Conservation (phyloP, 2,797 vertebrate genomes). For the Sitta carolinensis region DNA sequence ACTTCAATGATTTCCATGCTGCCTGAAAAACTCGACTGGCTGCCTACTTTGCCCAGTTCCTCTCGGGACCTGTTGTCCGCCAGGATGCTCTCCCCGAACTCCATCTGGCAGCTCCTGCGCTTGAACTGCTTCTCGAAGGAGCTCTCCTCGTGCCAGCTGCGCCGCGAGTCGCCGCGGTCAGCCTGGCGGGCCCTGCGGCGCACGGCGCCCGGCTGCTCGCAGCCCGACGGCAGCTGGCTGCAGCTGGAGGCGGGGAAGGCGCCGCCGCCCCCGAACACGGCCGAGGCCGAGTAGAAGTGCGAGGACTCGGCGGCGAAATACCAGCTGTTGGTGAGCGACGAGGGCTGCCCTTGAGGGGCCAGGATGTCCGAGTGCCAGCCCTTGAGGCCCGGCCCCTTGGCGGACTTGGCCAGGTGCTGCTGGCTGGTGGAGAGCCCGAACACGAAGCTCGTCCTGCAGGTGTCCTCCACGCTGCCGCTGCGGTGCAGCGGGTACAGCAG, state of each 20-base stretch:
- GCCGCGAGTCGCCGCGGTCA: slow-evolving; percentile 84
- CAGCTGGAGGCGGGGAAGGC: slow-evolving; percentile 80
- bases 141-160: slow-evolving; percentile 97
- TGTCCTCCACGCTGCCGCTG: slow-evolving; percentile 88
- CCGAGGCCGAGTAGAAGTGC: slow-evolving; percentile 86
- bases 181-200: slow-evolving; percentile 82
- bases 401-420: slow-evolving; percentile 84
- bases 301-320: slow-evolving; percentile 87
- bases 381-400: slow-evolving; percentile 79
- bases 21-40: slow-evolving; percentile 90
- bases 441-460: slow-evolving; percentile 78
- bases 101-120: slow-evolving; percentile 95
- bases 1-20: slow-evolving; percentile 98
- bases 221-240: slow-evolving; percentile 77
- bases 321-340: slow-evolving; percentile 84
- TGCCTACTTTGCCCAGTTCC: slow-evolving; percentile 85
- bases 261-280: slow-evolving; percentile 73
- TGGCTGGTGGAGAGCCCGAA: slow-evolving; percentile 88
- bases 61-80: slow-evolving; percentile 84
- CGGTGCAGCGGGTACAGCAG: slow-evolving; percentile 79
- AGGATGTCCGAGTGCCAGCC: slow-evolving; percentile 95
- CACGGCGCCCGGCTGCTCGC: slow-evolving; percentile 79
- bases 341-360: slow-evolving; percentile 81
- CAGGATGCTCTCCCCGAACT: slow-evolving; percentile 87
- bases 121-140: slow-evolving; percentile 97